A percentile compares a stretch with the other conserved stretches of the same genome.
These are phyloP conservation scores for Mirza zaza DNA, from an alignment of 2,113 vertebrate species.

Conservation along the genomic window DNA sequence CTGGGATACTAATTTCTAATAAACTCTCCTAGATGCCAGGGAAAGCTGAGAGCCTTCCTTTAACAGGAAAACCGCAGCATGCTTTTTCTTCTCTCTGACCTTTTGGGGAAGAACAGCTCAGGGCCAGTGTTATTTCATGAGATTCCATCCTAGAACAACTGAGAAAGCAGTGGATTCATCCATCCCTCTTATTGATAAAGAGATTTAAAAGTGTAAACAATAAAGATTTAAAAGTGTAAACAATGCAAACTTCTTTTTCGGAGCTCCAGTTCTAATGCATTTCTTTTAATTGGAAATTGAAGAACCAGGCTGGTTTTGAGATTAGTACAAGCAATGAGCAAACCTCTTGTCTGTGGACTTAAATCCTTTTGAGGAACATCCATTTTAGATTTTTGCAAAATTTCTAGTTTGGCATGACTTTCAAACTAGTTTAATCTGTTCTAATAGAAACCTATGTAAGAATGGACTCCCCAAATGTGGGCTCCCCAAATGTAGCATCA, in stretches of 20 bases:
- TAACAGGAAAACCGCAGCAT: neutral
- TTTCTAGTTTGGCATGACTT: conserved; percentile 68
- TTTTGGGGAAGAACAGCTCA: neutral
- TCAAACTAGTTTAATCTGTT: neutral
- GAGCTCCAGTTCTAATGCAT: neutral
- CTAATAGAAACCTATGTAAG: neutral
- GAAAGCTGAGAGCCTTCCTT: conserved; percentile 1
- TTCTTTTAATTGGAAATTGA: conserved; percentile 50
- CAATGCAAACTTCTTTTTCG: neutral
- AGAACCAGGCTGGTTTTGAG: conserved; percentile 14
- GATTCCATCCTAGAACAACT: neutral
- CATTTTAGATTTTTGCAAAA: conserved; percentile 25
- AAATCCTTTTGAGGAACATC: conserved; percentile 11
- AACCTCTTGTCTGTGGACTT: conserved; percentile 8
- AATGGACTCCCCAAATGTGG: neutral
- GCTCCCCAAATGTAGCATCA: neutral
- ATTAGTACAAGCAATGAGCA: neutral
- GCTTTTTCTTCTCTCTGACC: neutral
- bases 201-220: neutral
- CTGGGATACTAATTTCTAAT: neutral
- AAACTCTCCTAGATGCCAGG: neutral
- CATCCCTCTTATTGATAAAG: neutral
- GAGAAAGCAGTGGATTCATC: neutral
- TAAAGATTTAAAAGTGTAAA: neutral
- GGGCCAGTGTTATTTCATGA: neutral